A percentile compares a stretch with the other conserved stretches of the same genome.
phyloP scores from a whole-genome alignment of 2,888 invertebrate species.

The Drosophila quinaria region DNA sequence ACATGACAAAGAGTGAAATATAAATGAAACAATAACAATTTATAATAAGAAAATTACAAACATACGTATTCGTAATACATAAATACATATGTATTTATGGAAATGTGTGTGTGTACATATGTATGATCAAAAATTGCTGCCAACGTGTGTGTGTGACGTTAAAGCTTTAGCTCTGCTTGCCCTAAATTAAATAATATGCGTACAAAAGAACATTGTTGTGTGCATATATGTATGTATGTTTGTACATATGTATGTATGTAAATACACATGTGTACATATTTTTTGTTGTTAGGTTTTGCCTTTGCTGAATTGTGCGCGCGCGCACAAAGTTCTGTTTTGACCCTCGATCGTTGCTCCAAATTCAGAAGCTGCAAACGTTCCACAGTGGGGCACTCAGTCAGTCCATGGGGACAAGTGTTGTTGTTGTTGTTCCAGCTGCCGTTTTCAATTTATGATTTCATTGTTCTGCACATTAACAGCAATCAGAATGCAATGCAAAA shows the following conservation, averaged over 20 bases:
- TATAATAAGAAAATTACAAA: constrained; percentile 21
- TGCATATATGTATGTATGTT: constrained; percentile 6
- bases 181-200: constrained; percentile 55
- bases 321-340: constrained; percentile 32
- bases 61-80: not conserved
- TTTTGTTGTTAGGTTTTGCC: not conserved
- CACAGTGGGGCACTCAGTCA: constrained; percentile 11
- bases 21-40: constrained; percentile 39
- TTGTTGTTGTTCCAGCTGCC: constrained; percentile 9
- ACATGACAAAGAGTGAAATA: constrained; percentile 34
- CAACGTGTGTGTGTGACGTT: constrained; percentile 15
- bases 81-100: not conserved
- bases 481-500: constrained; percentile 33
- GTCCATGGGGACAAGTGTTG: constrained; percentile 29
- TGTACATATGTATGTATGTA: not conserved
- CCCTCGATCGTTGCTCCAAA: constrained; percentile 38
- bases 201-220: constrained; percentile 30
- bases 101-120: constrained; percentile 4
- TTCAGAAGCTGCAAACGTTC: constrained; percentile 38
- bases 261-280: constrained; percentile 1
- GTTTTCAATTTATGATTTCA: constrained; percentile 38
- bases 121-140: constrained; percentile 10
- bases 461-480: constrained; percentile 37
- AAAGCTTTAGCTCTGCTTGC: constrained; percentile 40
- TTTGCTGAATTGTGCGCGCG: constrained; percentile 18